Evolutionary conservation across 2,797 vertebrate species (phyloP).

Genomic region (Smutsia gigantea): DNA sequence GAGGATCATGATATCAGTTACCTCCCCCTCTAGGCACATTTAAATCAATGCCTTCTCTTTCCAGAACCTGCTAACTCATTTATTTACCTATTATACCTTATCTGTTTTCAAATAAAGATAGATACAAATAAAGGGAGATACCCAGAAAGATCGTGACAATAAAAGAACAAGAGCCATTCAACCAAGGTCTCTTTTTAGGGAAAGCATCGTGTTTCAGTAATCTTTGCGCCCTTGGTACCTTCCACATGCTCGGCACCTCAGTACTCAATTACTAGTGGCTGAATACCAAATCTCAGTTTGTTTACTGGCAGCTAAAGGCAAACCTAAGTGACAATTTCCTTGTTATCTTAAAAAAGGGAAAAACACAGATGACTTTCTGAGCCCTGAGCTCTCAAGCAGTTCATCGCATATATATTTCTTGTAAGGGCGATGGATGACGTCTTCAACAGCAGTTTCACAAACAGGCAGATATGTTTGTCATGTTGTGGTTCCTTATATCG

Average conservation of each 20-base stretch:
- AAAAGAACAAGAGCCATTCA: neutral
- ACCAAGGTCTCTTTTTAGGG: neutral
- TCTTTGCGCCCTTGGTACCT: neutral
- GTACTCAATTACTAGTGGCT: conserved; percentile 24
- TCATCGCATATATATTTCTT: neutral
- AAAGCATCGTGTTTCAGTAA: conserved; percentile 22
- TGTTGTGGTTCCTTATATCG: neutral
- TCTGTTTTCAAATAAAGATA: neutral
- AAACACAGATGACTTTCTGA: neutral
- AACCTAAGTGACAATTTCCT: neutral
- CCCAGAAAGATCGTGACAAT: neutral
- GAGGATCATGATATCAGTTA: neutral
- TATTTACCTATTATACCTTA: neutral
- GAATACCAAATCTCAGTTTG: conserved; percentile 42
- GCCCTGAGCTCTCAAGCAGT: neutral
- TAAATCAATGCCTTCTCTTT: conserved; percentile 29
- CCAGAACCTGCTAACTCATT: neutral
- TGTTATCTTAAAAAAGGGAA: neutral
- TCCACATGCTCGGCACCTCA: neutral
- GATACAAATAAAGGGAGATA: neutral
- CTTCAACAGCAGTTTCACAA: conserved; percentile 6
- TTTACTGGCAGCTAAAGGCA: conserved; percentile 35
- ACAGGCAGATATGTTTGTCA: neutral
- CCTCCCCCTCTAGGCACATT: neutral
- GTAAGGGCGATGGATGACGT: neutral